phyloP scores from a whole-genome alignment of 1,140 invertebrate species.

The Cecropterus lyciades region DNA sequence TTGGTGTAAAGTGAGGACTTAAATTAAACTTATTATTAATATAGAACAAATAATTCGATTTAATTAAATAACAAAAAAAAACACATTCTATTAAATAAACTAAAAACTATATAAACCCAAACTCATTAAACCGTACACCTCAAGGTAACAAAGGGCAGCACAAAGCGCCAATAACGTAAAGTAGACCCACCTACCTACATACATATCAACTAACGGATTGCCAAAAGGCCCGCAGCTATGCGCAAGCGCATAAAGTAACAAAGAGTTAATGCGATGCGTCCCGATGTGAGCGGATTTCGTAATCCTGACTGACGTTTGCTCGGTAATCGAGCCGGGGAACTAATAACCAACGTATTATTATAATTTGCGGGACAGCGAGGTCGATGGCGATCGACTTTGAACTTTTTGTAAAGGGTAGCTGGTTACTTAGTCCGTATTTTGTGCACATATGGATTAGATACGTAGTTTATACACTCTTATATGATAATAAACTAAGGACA shows the following conservation, averaged over 20 bases:
- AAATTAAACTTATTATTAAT: too few species aligned
- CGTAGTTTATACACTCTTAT: not conserved
- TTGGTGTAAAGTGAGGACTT: too few species aligned
- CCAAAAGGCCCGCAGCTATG: conserved; percentile 22
- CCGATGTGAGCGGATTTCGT: conserved; percentile 26
- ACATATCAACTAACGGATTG: conserved; percentile 6
- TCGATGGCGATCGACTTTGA: conserved; percentile 18
- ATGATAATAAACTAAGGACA: too few species aligned
- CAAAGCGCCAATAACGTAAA: not conserved
- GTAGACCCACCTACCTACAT: not conserved
- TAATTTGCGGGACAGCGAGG: conserved; percentile 23
- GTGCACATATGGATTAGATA: not conserved
- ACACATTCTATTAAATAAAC: too few species aligned
- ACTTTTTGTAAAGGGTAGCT: conserved; percentile 7
- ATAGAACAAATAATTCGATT: too few species aligned
- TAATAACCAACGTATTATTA: conserved; percentile 25
- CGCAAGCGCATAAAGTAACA: conserved; percentile 27
- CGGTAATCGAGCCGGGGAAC: conserved; percentile 23
- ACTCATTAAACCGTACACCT: not conserved
- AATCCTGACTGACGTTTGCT: conserved; percentile 32
- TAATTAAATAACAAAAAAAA: too few species aligned
- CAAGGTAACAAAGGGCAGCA: not conserved
- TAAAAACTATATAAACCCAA: not conserved
- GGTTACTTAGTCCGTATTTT: not conserved
- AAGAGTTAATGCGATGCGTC: conserved; percentile 16